A percentile compares a stretch with the other conserved stretches of the same genome.
These are phyloP conservation scores for Spisula subtruncata DNA, from an alignment of 2,888 invertebrate genomes.

Conservation along the genomic window DNA sequence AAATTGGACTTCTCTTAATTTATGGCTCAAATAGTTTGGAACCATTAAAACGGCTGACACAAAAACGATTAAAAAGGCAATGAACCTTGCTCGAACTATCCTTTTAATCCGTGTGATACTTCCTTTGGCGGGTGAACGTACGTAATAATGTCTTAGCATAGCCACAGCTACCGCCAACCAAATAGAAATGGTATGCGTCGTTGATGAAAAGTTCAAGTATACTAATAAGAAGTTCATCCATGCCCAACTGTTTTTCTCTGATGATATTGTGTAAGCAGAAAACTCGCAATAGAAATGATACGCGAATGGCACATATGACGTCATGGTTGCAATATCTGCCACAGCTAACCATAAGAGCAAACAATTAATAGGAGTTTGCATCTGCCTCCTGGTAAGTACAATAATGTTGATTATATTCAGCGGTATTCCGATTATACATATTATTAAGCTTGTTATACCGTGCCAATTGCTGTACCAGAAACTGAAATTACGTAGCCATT, in stretches of 20 bases:
- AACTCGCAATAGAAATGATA: conserved; percentile 89
- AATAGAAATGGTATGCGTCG: conserved; percentile 96
- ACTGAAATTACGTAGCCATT: conserved; percentile 66
- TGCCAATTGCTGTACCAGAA: conserved; percentile 89
- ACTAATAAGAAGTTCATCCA: conserved; percentile 89
- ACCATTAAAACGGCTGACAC: conserved; percentile 94
- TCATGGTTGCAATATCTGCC: conserved; percentile 96
- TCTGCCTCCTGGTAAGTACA: conserved; percentile 93
- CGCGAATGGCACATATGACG: conserved; percentile 96
- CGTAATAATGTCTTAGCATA: conserved; percentile 93
- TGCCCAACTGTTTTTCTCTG: conserved; percentile 81
- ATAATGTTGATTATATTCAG: conserved; percentile 95
- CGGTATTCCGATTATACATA: conserved; percentile 96
- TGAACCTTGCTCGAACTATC: conserved; percentile 91
- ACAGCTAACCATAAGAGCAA: conserved; percentile 95
- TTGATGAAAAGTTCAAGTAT: conserved; percentile 96
- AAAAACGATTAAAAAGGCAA: conserved; percentile 94
- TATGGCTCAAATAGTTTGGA: conserved; percentile 94
- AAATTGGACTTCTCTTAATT: conserved; percentile 88
- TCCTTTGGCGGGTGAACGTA: conserved; percentile 93
- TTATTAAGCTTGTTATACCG: conserved; percentile 94
- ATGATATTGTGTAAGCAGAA: conserved; percentile 72
- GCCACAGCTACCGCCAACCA: conserved; percentile 97
- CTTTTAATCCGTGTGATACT: conserved; percentile 87
- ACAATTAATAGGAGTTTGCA: conserved; percentile 96